These are phyloP conservation scores for Phaenicophaeus curvirostris DNA, from an alignment of 2,797 vertebrate genomes.

Conservation along the genomic window DNA sequence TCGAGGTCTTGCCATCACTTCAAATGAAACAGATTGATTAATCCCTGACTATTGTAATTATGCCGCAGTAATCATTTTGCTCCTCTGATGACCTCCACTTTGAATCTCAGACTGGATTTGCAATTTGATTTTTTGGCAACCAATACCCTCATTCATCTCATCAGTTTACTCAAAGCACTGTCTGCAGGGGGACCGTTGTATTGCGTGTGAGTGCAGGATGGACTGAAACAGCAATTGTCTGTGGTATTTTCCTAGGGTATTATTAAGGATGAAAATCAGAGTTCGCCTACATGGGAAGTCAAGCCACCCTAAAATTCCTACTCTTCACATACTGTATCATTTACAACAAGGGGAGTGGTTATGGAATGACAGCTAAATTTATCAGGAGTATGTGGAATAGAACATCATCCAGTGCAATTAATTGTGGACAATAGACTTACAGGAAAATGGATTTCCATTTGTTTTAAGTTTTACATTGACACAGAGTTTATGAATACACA, in stretches of 20 bases:
- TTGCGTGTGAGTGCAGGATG: neutral
- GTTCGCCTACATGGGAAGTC: neutral
- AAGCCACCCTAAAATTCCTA: neutral
- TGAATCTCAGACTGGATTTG: neutral
- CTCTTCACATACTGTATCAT: neutral
- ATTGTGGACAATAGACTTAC: neutral
- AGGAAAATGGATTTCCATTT: neutral
- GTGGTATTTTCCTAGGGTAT: neutral
- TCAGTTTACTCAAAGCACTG: neutral
- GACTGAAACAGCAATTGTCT: neutral
- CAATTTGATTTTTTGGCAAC: conserved; percentile 19
- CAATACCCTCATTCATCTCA: neutral
- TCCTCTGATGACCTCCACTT: neutral
- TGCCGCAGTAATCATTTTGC: conserved; percentile 7
- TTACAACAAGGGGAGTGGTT: neutral
- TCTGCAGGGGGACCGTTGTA: neutral
- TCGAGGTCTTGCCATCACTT: neutral
- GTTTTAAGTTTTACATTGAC: neutral
- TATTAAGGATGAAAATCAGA: neutral
- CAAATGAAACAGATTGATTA: conserved; percentile 18
- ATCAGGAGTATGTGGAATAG: neutral
- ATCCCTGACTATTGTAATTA: neutral
- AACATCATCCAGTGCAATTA: neutral
- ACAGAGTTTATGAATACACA: neutral
- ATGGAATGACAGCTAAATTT: neutral